Base-by-base conservation (phyloP, 2,797 vertebrate species). In the Sebastes steindachneri region DNA sequence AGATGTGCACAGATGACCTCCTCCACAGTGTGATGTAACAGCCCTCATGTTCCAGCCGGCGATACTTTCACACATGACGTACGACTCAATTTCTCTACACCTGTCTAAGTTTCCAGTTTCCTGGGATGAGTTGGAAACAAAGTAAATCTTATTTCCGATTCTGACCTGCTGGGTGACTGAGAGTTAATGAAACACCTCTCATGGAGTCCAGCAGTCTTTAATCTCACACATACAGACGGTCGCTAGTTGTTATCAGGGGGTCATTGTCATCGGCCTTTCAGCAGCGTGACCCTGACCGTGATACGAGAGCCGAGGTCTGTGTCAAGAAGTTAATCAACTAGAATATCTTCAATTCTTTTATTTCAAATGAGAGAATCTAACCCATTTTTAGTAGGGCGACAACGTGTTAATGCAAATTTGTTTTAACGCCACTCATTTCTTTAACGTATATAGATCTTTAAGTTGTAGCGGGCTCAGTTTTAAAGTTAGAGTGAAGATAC, bases 151-250 rank as follows among this genome's bases (percentile, higher is more conserved):
- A 19, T 48, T 19, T 48, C 7, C 45, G 12, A 35, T 70, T 77
- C 3, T 5, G 59, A 58, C 35, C 33, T 21, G 37, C 67, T 74
- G 77, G 33, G 28, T 55, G n/a, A 59, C 62, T 14, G n/a, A 23
- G 70, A 51, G 48, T 65, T 89, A 90, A 91, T 90, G 78, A 89
- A 89, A 89, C 82, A 83, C 84, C 60, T 88, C 51, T 31, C 29
- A 4, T 26, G 83, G 84, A 80, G 66, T 77, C 88, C 74, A 69
- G 74, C 54, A 23, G 63, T 41, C 51, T 82, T 73, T 63, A 37
- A 84, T 75, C 66, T 85, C 84, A 79, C 84, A 82, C 59, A n/a
- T 58, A 5, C 66, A 58, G 82, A 60, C 31, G 21, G 51, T 66
- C 3, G 53, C 33, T 51, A 3, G n/a, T 45, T 37, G 41, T 14